Base-by-base conservation (phyloP, 2,888 invertebrate genomes). In the Thecophora atra region DNA sequence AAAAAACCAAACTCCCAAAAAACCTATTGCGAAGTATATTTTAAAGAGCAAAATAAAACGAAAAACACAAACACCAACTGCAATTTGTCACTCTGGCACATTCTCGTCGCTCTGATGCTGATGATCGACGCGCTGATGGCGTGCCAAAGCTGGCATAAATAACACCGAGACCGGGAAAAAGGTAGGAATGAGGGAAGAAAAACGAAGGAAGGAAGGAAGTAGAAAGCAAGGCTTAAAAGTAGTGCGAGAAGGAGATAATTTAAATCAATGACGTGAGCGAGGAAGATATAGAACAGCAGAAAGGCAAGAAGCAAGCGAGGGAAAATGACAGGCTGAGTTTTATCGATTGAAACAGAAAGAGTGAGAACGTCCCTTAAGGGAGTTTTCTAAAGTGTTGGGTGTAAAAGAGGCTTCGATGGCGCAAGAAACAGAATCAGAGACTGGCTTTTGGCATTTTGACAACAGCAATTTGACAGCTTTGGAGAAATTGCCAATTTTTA, bases 401-500 rank as follows among this genome's bases (percentile, higher is more conserved):
- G 17, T 47, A n/a, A 47, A 47, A n/a, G 6, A n/a, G 4, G 28
- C 24, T 44, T 37, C 13, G 47, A 47, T 3, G 47, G 47, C 47
- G 17, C 8, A 4, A 5, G 7, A 37, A 37, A 6, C 37, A 60
- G 24, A 42, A 7, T 26, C n/a, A 19, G 24, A 62, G 44, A 7
- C 65, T 80, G 81, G 81, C 79, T 79, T 80, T 83, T 83, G 83
- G 83, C 83, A 83, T 79, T 76, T 77, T 84, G 84, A 83, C 83
- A 84, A 83, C 82, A 83, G 81, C 83, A 84, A 81, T 84, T 82
- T 83, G 84, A 84, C 84, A 84, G 78, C 76, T 77, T 73, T 77
- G 78, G 79, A 82, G 81, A 81, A 82, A 82, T 82, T 82, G 82
- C 82, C 83, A 82, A 82, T 82, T 82, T 78, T 68, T 58, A 54